Conservation (phyloP, 2,888 invertebrate genomes). For the Morpho deidamia region DNA sequence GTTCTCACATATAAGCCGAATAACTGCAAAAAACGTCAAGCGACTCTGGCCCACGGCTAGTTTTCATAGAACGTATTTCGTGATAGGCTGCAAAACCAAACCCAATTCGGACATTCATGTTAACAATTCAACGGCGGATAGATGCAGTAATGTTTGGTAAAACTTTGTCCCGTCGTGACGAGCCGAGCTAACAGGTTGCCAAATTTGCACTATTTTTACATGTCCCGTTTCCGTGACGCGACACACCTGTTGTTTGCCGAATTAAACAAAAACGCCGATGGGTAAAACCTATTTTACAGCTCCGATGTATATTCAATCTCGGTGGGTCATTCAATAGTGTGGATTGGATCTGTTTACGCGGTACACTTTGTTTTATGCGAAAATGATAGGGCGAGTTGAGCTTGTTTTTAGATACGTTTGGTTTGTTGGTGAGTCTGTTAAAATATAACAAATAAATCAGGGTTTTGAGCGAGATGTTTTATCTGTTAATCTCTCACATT, state of each 20-base stretch:
- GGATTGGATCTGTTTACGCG: slow-evolving; percentile 5
- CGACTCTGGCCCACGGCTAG: not conserved
- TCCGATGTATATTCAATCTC: slow-evolving; percentile 15
- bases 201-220: slow-evolving; percentile 74
- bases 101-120: slow-evolving; percentile 33
- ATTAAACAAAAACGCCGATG: slow-evolving; percentile 28
- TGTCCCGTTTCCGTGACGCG: slow-evolving; percentile 62
- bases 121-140: slow-evolving; percentile 39
- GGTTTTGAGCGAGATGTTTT: too few relatives aligned
- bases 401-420: too few relatives aligned
- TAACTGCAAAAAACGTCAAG: not conserved
- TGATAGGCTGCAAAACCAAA: slow-evolving; percentile 22
- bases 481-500: too few relatives aligned
- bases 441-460: too few relatives aligned
- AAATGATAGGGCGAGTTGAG: not conserved
- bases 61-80: not conserved
- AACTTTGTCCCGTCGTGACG: slow-evolving; percentile 40
- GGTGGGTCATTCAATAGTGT: slow-evolving; percentile 11
- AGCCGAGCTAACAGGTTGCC: slow-evolving; percentile 65
- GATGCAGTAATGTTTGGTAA: slow-evolving; percentile 42
- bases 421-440: too few relatives aligned
- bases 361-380: slow-evolving; percentile 3
- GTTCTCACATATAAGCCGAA: too few relatives aligned
- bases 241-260: slow-evolving; percentile 63
- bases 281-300: slow-evolving; percentile 25